Evolutionary conservation across 2,888 invertebrate genomes (phyloP).

Genomic region (Drosophila barbarae): DNA sequence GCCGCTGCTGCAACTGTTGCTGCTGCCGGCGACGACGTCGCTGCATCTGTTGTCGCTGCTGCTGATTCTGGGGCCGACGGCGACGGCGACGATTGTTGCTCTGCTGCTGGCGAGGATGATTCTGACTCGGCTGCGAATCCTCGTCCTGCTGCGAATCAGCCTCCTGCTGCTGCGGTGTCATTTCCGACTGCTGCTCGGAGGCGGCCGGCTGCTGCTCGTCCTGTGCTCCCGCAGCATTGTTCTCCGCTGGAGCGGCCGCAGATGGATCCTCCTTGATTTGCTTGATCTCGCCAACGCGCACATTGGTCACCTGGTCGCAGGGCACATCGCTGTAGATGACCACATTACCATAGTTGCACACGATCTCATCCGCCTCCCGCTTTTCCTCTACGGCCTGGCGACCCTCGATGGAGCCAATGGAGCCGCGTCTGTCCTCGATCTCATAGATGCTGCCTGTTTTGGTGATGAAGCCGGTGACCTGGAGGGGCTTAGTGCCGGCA

Average conservation of each 20-base stretch:
- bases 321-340: constrained; percentile 77
- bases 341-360: constrained; percentile 75
- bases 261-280: constrained; percentile 13
- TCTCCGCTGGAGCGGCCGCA: background rate
- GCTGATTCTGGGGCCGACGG: constrained; percentile 31
- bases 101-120: constrained; percentile 58
- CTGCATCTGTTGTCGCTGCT: constrained; percentile 11
- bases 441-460: constrained; percentile 73
- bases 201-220: constrained; percentile 11
- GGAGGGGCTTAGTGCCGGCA: constrained; percentile 49
- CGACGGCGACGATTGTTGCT: constrained; percentile 38
- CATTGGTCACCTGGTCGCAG: constrained; percentile 66
- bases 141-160: constrained; percentile 2
- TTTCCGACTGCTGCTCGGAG: constrained; percentile 4
- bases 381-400: constrained; percentile 54
- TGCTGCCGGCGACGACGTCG: constrained; percentile 37
- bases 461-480: constrained; percentile 75
- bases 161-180: background rate
- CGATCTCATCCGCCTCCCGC: constrained; percentile 45
- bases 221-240: constrained; percentile 1
- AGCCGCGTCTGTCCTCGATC: constrained; percentile 61
- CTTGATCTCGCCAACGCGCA: constrained; percentile 53
- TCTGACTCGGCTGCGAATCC: constrained; percentile 7
- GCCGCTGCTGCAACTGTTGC: constrained; percentile 28
- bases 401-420: constrained; percentile 65